Percentiles rank a stretch among this genome's conserved stretches.
Evolutionary conservation across 2,113 vertebrate species (phyloP).

Genomic region (Paradisaea rubra): DNA sequence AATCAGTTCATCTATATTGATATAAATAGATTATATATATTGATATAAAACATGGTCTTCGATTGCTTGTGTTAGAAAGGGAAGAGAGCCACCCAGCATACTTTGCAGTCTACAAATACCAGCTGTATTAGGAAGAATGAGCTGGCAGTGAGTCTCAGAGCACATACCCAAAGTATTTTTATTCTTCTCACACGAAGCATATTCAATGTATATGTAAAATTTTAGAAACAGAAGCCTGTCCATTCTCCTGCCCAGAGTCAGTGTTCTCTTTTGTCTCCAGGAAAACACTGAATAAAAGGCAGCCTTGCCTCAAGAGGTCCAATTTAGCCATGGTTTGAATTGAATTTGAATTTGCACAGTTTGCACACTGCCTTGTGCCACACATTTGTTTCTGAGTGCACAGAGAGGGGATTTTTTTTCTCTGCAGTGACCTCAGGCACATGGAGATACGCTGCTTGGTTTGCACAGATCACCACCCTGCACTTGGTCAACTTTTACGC

Average conservation of each 20-base stretch:
- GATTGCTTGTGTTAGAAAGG: background rate
- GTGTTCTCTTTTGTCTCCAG: background rate
- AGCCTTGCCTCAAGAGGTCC: background rate
- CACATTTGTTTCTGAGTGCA: background rate
- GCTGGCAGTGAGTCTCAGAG: background rate
- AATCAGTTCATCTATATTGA: background rate
- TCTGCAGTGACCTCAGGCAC: background rate
- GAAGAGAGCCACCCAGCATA: background rate
- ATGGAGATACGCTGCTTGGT: fast-evolving
- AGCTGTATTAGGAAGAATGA: background rate
- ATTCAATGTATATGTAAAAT: background rate
- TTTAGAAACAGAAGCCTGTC: background rate
- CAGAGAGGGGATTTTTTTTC: background rate
- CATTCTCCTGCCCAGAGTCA: background rate
- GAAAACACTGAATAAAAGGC: background rate
- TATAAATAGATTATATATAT: background rate
- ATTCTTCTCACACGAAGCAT: background rate
- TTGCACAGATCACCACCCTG: background rate
- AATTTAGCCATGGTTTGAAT: background rate
- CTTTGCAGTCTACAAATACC: background rate
- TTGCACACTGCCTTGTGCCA: background rate
- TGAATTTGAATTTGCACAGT: background rate
- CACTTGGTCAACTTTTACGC: background rate
- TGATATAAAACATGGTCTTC: background rate
- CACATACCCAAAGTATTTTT: background rate